Evolutionary conservation across 2,797 vertebrate genomes (phyloP), one percentile per base, ranked within the genome.

Genomic region (Nannoperca australis): DNA sequence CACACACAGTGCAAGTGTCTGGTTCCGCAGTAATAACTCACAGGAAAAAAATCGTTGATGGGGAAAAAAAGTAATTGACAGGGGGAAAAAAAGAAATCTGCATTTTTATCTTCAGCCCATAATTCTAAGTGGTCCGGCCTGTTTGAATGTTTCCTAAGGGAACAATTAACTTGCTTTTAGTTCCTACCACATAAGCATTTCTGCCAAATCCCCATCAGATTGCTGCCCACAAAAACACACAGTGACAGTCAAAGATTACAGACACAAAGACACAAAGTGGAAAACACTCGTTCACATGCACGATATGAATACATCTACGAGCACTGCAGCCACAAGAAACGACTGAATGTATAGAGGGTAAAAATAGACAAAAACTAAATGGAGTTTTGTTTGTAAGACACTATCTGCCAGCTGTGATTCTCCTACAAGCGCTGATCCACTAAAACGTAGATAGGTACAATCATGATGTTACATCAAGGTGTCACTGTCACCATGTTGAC

Each of bases 91-190:
- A 51, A 56, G 74, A 74, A 93, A 91, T 91, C 86, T 90, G 84
- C 83, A 85, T 93, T 91, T 94, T 94, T 90, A 93, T 95, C 87
- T 83, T 82, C 70, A 81, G 88, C 84, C 82, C 89, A 90, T 92
- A 89, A 93, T 89, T 88, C 91, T 86, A 92, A 92, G 90, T 89
- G 88, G 88, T 91, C 75, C 79, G 40, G 88, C 85, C 86, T 87
- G 83, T 91, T 93, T 92, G 81, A 90, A 92, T 65, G 71, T 81
- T 83, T 93, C 95, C 91, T 91, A 7, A 5, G 94, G 94, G 95
- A 95, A 95, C 92, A 95, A 95, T 95, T 95, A 95, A 94, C 92
- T 93, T 85, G 88, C 92, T 94, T 95, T 95, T 94, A 95, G 92
- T 94, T 95, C 88, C 91, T 91, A 93, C 92, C 89, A 91, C 92